phyloP scores from a whole-genome alignment of 2,888 invertebrate species.

The Dastarcus helophoroides region DNA sequence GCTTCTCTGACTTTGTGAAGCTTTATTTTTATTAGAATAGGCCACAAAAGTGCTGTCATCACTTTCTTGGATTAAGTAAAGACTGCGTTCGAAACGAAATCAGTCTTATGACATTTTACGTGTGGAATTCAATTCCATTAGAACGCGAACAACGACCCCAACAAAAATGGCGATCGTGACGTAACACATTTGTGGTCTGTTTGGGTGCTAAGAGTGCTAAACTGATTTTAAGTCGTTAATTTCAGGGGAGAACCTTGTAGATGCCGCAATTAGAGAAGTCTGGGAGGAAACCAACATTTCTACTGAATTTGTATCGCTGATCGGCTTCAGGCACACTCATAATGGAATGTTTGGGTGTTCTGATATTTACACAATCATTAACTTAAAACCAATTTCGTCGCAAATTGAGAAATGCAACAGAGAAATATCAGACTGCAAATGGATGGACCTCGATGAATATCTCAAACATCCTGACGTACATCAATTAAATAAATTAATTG shows the following conservation, averaged over 20 bases:
- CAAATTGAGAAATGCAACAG: slow-evolving; percentile 57
- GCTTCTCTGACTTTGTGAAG: too few species aligned
- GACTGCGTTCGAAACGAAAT: too few species aligned
- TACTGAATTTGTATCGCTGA: slow-evolving; percentile 61
- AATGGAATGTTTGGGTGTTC: slow-evolving; percentile 68
- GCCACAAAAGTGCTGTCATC: too few species aligned
- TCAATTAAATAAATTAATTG: slow-evolving; percentile 56
- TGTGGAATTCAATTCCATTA: too few species aligned
- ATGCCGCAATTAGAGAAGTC: slow-evolving; percentile 77
- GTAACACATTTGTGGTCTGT: too few species aligned
- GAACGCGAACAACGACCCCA: too few species aligned
- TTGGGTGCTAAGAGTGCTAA: too few species aligned
- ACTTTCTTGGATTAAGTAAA: too few species aligned
- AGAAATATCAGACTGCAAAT: slow-evolving; percentile 67
- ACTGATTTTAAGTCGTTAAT: too few species aligned
- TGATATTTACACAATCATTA: slow-evolving; percentile 74
- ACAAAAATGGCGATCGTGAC: too few species aligned
- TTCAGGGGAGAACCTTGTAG: slow-evolving; percentile 68
- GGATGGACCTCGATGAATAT: slow-evolving; percentile 74
- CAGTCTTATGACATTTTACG: too few species aligned
- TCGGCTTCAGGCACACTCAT: slow-evolving; percentile 71
- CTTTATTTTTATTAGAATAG: too few species aligned
- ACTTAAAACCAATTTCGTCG: slow-evolving; percentile 51
- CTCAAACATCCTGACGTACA: slow-evolving; percentile 59
- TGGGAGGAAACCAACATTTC: slow-evolving; percentile 81